Evolutionary conservation across 1,140 invertebrate genomes (phyloP).

Genomic region (Drosophila navojoa): DNA sequence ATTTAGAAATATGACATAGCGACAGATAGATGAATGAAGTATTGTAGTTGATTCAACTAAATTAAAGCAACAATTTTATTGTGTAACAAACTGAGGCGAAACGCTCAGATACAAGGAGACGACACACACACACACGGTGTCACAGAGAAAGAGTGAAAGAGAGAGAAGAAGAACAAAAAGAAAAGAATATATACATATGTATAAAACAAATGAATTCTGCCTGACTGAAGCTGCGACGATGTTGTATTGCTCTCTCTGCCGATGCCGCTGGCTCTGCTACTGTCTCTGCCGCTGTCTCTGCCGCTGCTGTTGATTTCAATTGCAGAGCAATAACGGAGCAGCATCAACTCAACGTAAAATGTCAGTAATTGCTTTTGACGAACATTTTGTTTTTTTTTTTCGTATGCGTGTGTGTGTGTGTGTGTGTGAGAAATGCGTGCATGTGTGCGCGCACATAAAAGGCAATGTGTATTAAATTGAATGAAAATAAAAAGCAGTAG

Average conservation of each 20-base stretch:
- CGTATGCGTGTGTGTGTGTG: neutral
- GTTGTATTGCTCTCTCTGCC: conserved; percentile 2
- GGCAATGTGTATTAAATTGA: conserved; percentile 74
- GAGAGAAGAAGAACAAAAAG: conserved; percentile 19
- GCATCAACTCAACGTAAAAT: conserved; percentile 61
- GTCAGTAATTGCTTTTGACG: conserved; percentile 73
- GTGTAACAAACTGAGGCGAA: conserved; percentile 76
- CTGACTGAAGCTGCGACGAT: neutral
- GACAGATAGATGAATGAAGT: conserved; percentile 27
- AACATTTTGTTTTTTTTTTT: conserved; percentile 29
- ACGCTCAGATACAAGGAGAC: conserved; percentile 28
- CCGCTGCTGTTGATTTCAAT: conserved; percentile 61
- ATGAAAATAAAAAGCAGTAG: conserved; percentile 73
- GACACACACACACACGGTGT: neutral
- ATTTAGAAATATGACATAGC: neutral
- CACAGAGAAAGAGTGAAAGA: conserved; percentile 23
- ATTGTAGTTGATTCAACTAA: conserved; percentile 40
- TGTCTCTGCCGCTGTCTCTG: conserved; percentile 39
- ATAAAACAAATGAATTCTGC: conserved; percentile 62
- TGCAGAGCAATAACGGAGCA: conserved; percentile 69
- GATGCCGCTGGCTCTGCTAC: conserved; percentile 22
- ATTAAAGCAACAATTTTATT: conserved; percentile 65
- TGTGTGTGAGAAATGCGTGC: conserved; percentile 17
- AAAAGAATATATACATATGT: conserved; percentile 54
- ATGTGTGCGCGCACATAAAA: conserved; percentile 48